Conservation (phyloP, 2,113 vertebrate species). For the Oncorhynchus nerka region DNA sequence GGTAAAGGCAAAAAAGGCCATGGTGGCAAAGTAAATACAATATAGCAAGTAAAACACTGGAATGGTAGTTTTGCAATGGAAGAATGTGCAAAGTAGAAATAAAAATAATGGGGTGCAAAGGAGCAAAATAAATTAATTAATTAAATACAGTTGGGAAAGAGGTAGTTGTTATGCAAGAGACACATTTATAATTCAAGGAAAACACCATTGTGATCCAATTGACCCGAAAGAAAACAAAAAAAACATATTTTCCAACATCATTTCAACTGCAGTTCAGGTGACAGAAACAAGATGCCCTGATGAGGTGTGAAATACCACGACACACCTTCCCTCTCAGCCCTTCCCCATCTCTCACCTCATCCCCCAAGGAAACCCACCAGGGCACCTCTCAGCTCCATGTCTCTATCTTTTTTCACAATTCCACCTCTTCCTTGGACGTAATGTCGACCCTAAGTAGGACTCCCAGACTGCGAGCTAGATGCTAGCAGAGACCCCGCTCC, state of each 20-base stretch:
- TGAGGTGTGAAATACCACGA: slow-evolving; percentile 35
- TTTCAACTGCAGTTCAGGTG: slow-evolving; percentile 22
- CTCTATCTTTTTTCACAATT: slow-evolving; percentile 1
- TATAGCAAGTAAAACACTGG: too few species aligned
- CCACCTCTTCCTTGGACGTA: background rate
- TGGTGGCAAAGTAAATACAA: too few species aligned
- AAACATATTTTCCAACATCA: background rate
- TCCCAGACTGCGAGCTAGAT: slow-evolving; percentile 44
- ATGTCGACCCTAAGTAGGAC: slow-evolving; percentile 39
- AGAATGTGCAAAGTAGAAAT: too few species aligned
- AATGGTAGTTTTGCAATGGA: too few species aligned
- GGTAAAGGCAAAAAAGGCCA: too few species aligned
- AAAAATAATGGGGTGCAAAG: too few species aligned
- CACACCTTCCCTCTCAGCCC: slow-evolving; percentile 14
- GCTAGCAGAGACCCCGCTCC: slow-evolving; percentile 10
- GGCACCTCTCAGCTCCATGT: background rate
- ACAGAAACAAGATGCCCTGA: slow-evolving; percentile 50
- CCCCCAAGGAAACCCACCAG: background rate
- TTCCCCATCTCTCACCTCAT: background rate
- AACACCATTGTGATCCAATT: background rate
- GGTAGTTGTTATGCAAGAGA: background rate
- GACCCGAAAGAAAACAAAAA: background rate
- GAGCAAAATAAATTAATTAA: too few species aligned
- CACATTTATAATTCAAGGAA: background rate
- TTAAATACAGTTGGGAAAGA: too few species aligned